Evolutionary conservation across 2,797 vertebrate genomes (phyloP), one percentile per base, ranked within the genome.

Genomic region (Dryobates pubescens): DNA sequence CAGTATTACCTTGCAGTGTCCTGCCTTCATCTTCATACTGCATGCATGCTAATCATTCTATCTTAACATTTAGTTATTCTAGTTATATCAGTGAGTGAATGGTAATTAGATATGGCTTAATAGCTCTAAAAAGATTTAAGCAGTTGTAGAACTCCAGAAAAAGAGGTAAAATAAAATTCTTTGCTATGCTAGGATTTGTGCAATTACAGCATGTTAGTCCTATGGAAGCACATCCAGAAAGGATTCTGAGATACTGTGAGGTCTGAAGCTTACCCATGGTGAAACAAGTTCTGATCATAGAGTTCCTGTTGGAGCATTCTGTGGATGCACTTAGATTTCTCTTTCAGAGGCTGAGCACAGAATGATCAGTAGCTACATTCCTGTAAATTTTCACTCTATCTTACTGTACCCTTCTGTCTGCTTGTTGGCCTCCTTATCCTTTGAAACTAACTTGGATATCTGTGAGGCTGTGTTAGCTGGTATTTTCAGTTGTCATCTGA

Each of bases 11-110:
- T 93, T 82, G 45, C 65, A 70, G 53, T 2, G 6, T 30, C 62
- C 59, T 88, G 89, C 53, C 54, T 81, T 64, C 24, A 8, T 57
- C 32, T 82, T 82, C 22, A 7, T 77, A 30, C 32, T 73, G 56
- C 59, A 23, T 53, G 57, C 74, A 61, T 93, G 32, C 77, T 71
- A 88, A 93, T 78, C 30, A 54, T 72, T 88, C 47, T 32, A 3
- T 57, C 57, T 64, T 87, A 88, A 61, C n/a, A 54, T 91, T 73
- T 73, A 68, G 63, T 80, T 84, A 49, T 90, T 92, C 69, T 68
- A 65, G 56, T 78, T 91, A 71, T 43, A 57, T 73, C 29, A 58
- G 27, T 61, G 34, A 82, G n/a, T 34, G 67, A 89, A n/a, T 27
- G 56, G 63, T 91, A 87, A 79, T 90, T 87, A 90, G 51, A 20